phyloP scores from a whole-genome alignment of 1,140 invertebrate species.

The Musca domestica region DNA sequence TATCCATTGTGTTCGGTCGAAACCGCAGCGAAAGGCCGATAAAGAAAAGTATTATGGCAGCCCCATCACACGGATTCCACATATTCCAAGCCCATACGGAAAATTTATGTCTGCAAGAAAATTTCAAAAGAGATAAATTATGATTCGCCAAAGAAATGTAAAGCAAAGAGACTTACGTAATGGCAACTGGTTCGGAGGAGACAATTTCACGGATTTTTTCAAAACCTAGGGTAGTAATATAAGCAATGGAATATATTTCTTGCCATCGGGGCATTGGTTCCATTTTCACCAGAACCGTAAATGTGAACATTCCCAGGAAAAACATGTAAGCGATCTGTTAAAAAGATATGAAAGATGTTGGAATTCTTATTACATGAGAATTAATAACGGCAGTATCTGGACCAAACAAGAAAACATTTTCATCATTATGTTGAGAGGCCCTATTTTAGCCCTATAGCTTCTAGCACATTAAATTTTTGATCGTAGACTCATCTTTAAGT shows the following conservation, averaged over 20 bases:
- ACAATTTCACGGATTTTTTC: conserved; percentile 92
- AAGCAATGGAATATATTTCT: conserved; percentile 88
- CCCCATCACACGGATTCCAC: conserved; percentile 89
- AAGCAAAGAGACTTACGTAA: conserved; percentile 67
- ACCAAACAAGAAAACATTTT: no score
- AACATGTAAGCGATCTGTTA: conserved; percentile 93
- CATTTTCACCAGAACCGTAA: conserved; percentile 88
- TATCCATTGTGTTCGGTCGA: conserved; percentile 68
- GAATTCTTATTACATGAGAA: no score
- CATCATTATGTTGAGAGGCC: no score
- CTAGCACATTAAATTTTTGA: no score
- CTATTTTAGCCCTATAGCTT: no score
- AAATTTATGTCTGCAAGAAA: conserved; percentile 72
- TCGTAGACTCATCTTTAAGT: no score
- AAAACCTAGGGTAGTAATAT: conserved; percentile 83
- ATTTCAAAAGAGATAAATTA: not conserved
- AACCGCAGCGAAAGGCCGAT: conserved; percentile 76
- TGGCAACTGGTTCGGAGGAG: conserved; percentile 79
- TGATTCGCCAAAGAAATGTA: no score
- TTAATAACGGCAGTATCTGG: no score
- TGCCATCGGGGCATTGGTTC: conserved; percentile 72
- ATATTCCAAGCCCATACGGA: conserved; percentile 90
- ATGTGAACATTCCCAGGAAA: conserved; percentile 89
- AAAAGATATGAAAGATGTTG: conserved; percentile 32
- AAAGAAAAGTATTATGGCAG: conserved; percentile 80